phyloP scores from a whole-genome alignment of 2,888 invertebrate species.

The Cryptus armator region DNA sequence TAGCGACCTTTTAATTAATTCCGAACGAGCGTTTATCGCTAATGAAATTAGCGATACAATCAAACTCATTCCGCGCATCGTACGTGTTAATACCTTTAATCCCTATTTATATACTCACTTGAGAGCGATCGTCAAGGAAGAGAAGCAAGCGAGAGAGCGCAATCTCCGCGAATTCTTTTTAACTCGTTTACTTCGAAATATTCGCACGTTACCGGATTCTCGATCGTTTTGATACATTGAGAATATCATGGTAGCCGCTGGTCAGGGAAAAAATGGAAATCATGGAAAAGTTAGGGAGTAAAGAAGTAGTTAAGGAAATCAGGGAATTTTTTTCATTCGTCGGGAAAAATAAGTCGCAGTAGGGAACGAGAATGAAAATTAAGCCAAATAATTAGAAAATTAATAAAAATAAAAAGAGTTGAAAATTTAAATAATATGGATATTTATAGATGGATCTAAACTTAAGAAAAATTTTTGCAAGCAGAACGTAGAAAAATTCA shows the following conservation, averaged over 20 bases:
- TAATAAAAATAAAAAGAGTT: too few relatives aligned
- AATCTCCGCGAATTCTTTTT: not conserved
- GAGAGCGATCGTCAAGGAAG: constrained; percentile 33
- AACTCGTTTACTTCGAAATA: not conserved
- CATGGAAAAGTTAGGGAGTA: too few relatives aligned
- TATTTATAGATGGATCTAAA: too few relatives aligned
- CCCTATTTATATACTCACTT: constrained; percentile 30
- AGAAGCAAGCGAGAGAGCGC: not conserved
- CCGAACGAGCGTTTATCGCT: constrained; percentile 53
- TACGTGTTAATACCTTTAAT: constrained; percentile 44
- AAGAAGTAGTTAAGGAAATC: too few relatives aligned
- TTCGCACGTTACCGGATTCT: not conserved
- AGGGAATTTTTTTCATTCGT: too few relatives aligned
- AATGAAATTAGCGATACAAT: constrained; percentile 55
- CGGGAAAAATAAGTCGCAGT: not conserved
- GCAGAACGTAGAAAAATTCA: too few relatives aligned
- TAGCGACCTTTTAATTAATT: constrained; percentile 50
- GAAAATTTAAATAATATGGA: too few relatives aligned
- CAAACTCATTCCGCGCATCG: constrained; percentile 35
- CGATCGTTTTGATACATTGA: not conserved
- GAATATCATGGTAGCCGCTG: not conserved
- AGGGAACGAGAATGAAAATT: too few relatives aligned
- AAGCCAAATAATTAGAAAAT: too few relatives aligned
- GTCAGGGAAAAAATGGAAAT: too few relatives aligned
- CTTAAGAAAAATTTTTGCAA: too few relatives aligned